A percentile compares a stretch with the other conserved stretches of the same genome.
Evolutionary conservation across 2,888 invertebrate species (phyloP).

Genomic region (Venustoraphidia nigricollis): DNA sequence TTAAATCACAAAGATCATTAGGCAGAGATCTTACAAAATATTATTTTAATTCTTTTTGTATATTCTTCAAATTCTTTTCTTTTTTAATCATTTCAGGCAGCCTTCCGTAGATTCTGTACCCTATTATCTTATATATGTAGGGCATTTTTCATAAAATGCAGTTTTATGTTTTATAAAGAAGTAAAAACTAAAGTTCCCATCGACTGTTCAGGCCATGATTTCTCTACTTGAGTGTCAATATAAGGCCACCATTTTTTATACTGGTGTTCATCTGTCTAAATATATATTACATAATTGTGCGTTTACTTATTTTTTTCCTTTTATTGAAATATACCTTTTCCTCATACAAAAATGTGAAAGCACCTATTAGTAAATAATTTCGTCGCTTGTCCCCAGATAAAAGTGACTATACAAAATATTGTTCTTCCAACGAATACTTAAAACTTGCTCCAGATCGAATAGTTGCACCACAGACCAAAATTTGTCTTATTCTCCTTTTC

Average conservation of each 20-base stretch:
- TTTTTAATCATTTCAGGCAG: too few species aligned
- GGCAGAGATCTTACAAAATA: too few species aligned
- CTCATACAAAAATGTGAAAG: conserved; percentile 43
- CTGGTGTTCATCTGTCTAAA: conserved; percentile 34
- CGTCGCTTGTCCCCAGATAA: conserved; percentile 40
- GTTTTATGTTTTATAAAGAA: too few species aligned
- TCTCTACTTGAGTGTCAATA: conserved; percentile 40
- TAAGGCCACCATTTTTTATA: conserved; percentile 42
- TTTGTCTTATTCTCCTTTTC: conserved; percentile 63
- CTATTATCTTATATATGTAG: too few species aligned
- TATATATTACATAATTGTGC: neutral
- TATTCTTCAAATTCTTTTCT: too few species aligned
- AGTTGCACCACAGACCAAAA: conserved; percentile 53
- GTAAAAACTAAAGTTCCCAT: conserved; percentile 50
- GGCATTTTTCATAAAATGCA: too few species aligned
- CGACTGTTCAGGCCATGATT: conserved; percentile 45
- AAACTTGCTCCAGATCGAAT: conserved; percentile 45
- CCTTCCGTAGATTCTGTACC: too few species aligned
- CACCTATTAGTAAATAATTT: conserved; percentile 43
- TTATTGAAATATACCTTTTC: conserved; percentile 15
- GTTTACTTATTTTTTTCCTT: neutral
- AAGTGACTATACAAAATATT: conserved; percentile 28
- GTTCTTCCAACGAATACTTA: conserved; percentile 32
- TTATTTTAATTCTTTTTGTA: too few species aligned
- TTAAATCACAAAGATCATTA: too few species aligned